These are phyloP conservation scores for Neomorphus geoffroyi DNA, from an alignment of 2,797 vertebrate species.

Conservation along the genomic window DNA sequence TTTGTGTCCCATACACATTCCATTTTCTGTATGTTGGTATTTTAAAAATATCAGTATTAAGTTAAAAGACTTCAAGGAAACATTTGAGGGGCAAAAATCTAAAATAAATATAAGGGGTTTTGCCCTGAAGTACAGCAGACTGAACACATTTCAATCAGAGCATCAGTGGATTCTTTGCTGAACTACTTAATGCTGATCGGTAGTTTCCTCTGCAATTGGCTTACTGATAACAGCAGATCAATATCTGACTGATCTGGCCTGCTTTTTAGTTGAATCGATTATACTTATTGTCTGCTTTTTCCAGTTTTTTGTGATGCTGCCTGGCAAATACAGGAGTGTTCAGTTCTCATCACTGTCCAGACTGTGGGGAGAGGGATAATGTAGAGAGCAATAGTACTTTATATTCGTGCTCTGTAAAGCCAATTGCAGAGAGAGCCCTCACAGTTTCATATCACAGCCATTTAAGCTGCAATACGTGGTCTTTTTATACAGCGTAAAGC, in stretches of 20 bases:
- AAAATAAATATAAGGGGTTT: background rate
- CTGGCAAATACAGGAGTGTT: background rate
- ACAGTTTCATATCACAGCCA: background rate
- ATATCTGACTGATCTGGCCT: background rate
- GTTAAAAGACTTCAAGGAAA: slow-evolving; percentile 22
- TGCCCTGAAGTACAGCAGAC: background rate
- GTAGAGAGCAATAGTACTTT: background rate
- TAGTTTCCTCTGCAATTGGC: background rate
- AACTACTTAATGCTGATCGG: background rate
- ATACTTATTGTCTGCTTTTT: background rate
- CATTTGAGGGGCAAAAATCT: background rate
- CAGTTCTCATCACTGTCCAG: background rate
- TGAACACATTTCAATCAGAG: background rate
- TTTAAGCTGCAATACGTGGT: background rate
- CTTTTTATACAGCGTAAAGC: background rate
- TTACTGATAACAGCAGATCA: background rate
- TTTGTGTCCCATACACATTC: background rate
- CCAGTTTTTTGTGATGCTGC: background rate
- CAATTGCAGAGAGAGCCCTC: background rate
- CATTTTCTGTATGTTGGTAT: background rate
- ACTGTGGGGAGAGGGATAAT: background rate
- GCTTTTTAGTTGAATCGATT: background rate
- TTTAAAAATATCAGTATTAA: slow-evolving; percentile 9
- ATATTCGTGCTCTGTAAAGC: background rate
- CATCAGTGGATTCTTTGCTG: background rate